Evolutionary conservation across 2,797 vertebrate genomes (phyloP).

Genomic region (Chiroxiphia lanceolata): DNA sequence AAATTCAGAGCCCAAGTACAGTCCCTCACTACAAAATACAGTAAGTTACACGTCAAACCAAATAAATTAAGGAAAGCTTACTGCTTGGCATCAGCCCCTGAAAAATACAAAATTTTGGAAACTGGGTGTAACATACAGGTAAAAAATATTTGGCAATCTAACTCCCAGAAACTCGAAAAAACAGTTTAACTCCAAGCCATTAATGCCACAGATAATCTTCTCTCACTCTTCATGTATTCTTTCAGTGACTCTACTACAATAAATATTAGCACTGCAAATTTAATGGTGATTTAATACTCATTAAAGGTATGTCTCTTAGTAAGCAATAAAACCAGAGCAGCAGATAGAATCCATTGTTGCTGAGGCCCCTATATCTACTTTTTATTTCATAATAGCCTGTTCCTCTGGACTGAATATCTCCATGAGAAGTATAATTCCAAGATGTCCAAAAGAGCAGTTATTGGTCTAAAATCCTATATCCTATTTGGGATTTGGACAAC

Average conservation of each 20-base stretch:
- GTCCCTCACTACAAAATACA: neutral
- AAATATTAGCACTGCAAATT: neutral
- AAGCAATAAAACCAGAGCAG: neutral
- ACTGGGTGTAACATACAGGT: neutral
- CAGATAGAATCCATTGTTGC: neutral
- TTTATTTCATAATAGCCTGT: neutral
- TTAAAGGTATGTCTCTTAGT: neutral
- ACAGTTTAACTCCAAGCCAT: neutral
- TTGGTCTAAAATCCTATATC: neutral
- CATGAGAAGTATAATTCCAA: neutral
- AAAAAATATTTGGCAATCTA: neutral
- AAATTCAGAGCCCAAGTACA: neutral
- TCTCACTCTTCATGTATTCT: neutral
- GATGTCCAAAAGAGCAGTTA: neutral
- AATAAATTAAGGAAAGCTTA: neutral
- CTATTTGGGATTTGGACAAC: neutral
- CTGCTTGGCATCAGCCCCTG: neutral
- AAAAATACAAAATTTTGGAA: neutral
- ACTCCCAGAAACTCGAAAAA: neutral
- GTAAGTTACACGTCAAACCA: neutral
- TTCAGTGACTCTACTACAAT: neutral
- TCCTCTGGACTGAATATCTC: neutral
- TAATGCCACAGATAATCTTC: neutral
- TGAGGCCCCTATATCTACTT: neutral
- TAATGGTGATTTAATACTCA: neutral